Base-by-base conservation (phyloP, 2,113 vertebrate genomes). In the Onychostruthus taczanowskii region DNA sequence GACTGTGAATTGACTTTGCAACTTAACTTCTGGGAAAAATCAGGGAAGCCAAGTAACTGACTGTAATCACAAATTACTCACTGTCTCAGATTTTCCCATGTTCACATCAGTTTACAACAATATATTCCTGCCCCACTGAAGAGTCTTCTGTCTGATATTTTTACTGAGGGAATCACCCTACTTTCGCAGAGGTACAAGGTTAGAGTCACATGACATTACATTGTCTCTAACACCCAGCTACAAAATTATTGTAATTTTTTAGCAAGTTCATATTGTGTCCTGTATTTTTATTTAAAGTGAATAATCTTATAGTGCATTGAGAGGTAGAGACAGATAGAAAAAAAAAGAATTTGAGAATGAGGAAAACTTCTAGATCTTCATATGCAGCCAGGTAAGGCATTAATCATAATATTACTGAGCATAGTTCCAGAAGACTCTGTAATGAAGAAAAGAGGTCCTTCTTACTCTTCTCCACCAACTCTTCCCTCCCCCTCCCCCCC, bases 401-500 rank as follows among this genome's bases (percentile, higher is more conserved):
- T 68, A 68, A 47, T 24, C 9, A 0, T 31, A 52, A 70, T 28
- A 80, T 10, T 55, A 46, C 18, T 43, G 16, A 68, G 9, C 5
- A 7, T 33, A 56, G 28, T 69, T 56, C 11, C 41, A 55, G 33
- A 86, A 86, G 27, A 80, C 6, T 33, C 33, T 56, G 13, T 67
- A 72, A 62, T 18, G 15, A 76, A 68, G 28, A 9, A 39, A 72
- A 53, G 2, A 18, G 35, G 6, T 43, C 20, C 11, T 78, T 77
- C 13, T 47, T 46, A 37, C 11, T 8, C 30, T 61, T 68, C 7
- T 19, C 5, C 22, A 47, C 11, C 21, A 83, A 16, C 4, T 16
- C 5, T 15, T 13, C 1, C 7, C 2, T 10, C 9, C 6, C 33
- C 18, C 6, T 10, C 31, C 53, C 5, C 5, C 13, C 1, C 2